Evolutionary conservation across 2,888 invertebrate genomes (phyloP).

Genomic region (Apocheima hispidaria): DNA sequence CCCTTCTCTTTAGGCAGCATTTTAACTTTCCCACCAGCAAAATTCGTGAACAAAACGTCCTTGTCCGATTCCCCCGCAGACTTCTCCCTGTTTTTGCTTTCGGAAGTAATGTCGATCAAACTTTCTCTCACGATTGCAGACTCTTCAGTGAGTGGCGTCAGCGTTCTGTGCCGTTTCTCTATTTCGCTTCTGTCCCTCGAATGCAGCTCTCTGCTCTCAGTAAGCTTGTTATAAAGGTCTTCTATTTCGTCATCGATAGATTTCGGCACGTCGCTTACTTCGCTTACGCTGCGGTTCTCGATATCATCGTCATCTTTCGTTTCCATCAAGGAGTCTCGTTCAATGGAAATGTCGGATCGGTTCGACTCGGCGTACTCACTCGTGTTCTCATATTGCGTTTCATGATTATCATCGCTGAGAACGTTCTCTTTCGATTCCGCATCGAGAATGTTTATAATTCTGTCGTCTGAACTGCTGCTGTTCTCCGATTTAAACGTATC

Average conservation of each 20-base stretch:
- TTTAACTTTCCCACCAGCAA: conserved; percentile 61
- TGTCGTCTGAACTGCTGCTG: conserved; percentile 50
- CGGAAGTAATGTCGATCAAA: conserved; percentile 58
- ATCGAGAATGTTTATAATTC: conserved; percentile 50
- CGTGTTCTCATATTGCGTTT: conserved; percentile 49
- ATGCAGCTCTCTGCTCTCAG: conserved; percentile 57
- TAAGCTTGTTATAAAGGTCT: conserved; percentile 68
- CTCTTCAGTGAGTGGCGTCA: conserved; percentile 78
- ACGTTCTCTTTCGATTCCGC: conserved; percentile 55
- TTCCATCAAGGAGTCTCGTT: conserved; percentile 74
- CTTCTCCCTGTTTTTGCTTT: conserved; percentile 32
- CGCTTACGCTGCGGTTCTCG: conserved; percentile 54
- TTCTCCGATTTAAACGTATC: conserved; percentile 52
- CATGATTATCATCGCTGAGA: conserved; percentile 47
- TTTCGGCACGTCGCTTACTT: conserved; percentile 50
- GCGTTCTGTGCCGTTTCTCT: conserved; percentile 52
- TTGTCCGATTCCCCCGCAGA: conserved; percentile 45
- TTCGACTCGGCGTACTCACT: conserved; percentile 56
- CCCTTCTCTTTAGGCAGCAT: conserved; percentile 50
- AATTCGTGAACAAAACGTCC: conserved; percentile 59
- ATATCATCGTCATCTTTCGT: conserved; percentile 37
- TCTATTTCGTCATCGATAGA: conserved; percentile 69
- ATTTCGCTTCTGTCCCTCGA: conserved; percentile 46
- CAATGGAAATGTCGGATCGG: conserved; percentile 60
- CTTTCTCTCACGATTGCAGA: conserved; percentile 63